These are phyloP conservation scores for Gymnoscopelus braueri DNA, from an alignment of 2,797 vertebrate genomes.

Conservation along the genomic window DNA sequence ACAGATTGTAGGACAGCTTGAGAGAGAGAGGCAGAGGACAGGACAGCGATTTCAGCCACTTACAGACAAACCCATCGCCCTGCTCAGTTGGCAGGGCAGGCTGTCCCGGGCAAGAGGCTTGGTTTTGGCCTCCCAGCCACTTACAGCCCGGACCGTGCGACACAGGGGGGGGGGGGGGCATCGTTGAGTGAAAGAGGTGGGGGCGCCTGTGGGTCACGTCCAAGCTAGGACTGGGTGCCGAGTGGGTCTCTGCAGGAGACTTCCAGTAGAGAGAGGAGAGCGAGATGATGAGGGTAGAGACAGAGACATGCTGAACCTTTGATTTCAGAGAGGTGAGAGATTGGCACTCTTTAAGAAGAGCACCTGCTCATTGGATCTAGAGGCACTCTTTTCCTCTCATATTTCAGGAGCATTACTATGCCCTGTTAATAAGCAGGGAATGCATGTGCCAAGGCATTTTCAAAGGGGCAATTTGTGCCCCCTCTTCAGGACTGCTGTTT, in stretches of 20 bases:
- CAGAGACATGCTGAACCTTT: conserved; percentile 49
- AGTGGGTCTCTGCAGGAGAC: conserved; percentile 39
- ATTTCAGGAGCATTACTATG: conserved; percentile 40
- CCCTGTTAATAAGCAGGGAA: conserved; percentile 38
- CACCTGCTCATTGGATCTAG: conserved; percentile 17
- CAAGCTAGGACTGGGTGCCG: conserved; percentile 77
- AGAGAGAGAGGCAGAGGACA: conserved; percentile 38
- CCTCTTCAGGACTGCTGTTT: conserved; percentile 49
- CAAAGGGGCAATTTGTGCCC: conserved; percentile 44
- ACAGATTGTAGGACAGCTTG: conserved; percentile 17
- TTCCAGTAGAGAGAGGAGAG: conserved; percentile 35
- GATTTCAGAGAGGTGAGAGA: conserved; percentile 59
- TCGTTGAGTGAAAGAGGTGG: conserved; percentile 27
- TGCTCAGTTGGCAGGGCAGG: conserved; percentile 65
- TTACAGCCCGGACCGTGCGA: conserved; percentile 91
- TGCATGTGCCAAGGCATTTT: conserved; percentile 42
- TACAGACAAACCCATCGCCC: conserved; percentile 87
- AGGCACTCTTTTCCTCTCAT: conserved; percentile 35
- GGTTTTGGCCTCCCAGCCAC: conserved; percentile 88
- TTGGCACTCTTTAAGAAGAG: conserved; percentile 9
- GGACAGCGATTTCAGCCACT: conserved; percentile 83
- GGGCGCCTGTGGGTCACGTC: conserved; percentile 70
- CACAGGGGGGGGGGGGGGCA: not conserved
- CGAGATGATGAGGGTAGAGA: conserved; percentile 7
- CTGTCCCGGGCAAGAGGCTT: conserved; percentile 66